These are phyloP conservation scores for Rhimphoctona megacephalus DNA, from an alignment of 2,888 invertebrate species.

Conservation along the genomic window DNA sequence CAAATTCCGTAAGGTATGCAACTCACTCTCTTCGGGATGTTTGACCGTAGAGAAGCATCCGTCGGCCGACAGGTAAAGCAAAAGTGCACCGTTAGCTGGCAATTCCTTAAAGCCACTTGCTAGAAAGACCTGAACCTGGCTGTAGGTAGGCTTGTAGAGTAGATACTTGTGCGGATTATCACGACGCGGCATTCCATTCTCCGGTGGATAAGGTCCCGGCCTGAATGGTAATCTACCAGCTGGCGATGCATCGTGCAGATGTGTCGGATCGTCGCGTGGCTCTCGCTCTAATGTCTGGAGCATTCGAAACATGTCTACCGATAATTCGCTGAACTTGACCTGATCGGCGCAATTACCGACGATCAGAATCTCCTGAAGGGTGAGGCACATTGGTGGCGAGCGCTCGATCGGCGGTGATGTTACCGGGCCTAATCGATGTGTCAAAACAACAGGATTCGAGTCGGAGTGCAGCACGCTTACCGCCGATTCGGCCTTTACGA, in stretches of 20 bases:
- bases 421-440: slow-evolving; percentile 93
- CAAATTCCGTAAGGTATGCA: slow-evolving; percentile 4
- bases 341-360: slow-evolving; percentile 97
- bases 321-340: slow-evolving; percentile 98
- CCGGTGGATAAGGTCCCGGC: slow-evolving; percentile 87
- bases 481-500: slow-evolving; percentile 96
- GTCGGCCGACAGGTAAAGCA: slow-evolving; percentile 97
- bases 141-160: slow-evolving; percentile 97
- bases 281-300: slow-evolving; percentile 97
- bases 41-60: slow-evolving; percentile 93
- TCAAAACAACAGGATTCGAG: slow-evolving; percentile 93
- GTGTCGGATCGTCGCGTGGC: slow-evolving; percentile 93
- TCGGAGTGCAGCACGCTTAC: slow-evolving; percentile 96
- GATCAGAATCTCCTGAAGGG: slow-evolving; percentile 96
- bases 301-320: slow-evolving; percentile 99
- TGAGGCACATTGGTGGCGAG: slow-evolving; percentile 93
- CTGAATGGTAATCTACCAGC: slow-evolving; percentile 88
- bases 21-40: slow-evolving; percentile 95
- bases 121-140: slow-evolving; percentile 96
- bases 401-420: slow-evolving; percentile 96
- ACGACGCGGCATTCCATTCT: slow-evolving; percentile 91
- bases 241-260: slow-evolving; percentile 90
- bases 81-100: slow-evolving; percentile 94
- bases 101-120: slow-evolving; percentile 97
- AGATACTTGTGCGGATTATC: slow-evolving; percentile 99